These are phyloP conservation scores for Scotopteryx bipunctaria DNA, from an alignment of 2,888 invertebrate species.

Conservation along the genomic window DNA sequence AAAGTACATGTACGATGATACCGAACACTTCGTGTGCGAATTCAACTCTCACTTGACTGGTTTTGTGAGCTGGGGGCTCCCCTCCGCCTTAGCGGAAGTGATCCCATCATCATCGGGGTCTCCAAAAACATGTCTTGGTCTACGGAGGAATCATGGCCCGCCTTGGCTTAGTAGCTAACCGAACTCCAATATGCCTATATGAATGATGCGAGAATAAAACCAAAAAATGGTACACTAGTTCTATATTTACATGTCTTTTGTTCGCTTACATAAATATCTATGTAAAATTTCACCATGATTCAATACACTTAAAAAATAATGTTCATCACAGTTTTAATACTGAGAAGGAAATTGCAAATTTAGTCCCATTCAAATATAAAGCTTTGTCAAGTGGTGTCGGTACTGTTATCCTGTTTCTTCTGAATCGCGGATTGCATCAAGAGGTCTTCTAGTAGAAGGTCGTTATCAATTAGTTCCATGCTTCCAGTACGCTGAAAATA, in stretches of 20 bases:
- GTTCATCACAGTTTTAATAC: constrained; percentile 71
- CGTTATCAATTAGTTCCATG: constrained; percentile 69
- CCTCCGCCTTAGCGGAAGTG: too few relatives aligned
- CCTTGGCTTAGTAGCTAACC: too few relatives aligned
- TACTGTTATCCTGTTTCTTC: constrained; percentile 55
- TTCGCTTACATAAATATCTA: constrained; percentile 40
- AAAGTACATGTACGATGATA: too few relatives aligned
- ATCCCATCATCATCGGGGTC: too few relatives aligned
- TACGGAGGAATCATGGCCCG: too few relatives aligned
- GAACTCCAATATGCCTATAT: too few relatives aligned
- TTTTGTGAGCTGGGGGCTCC: too few relatives aligned
- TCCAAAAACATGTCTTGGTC: too few relatives aligned
- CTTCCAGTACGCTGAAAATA: constrained; percentile 68
- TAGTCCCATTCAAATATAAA: constrained; percentile 65
- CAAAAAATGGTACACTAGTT: neutral
- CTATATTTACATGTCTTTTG: constrained; percentile 27
- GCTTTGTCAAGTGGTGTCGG: constrained; percentile 63
- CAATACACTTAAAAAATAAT: constrained; percentile 44
- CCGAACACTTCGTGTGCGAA: too few relatives aligned
- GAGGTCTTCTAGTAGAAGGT: constrained; percentile 70
- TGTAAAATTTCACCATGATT: constrained; percentile 34
- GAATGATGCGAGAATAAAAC: too few relatives aligned
- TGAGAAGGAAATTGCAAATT: constrained; percentile 49
- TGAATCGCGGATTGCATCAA: constrained; percentile 63
- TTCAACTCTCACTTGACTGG: too few relatives aligned